Evolutionary conservation across 2,113 vertebrate species (phyloP), one percentile per base, ranked within the genome.

Genomic region (Tamias sibiricus): DNA sequence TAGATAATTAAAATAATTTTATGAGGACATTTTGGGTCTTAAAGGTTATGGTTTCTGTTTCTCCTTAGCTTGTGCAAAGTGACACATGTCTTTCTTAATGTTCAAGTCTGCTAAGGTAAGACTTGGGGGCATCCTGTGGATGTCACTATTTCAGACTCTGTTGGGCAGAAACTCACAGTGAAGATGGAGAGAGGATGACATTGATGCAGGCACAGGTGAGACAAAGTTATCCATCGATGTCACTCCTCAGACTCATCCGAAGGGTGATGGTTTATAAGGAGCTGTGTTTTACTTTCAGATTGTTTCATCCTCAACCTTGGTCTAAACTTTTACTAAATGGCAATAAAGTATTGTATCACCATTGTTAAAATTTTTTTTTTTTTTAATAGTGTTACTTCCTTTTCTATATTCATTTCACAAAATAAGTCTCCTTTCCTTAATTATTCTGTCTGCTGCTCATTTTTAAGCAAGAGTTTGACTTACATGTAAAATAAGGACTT

Each of bases 271-370:
- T 64, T 87, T 82, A 47, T 66, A 82, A 32, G 86, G 83, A 84
- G 75, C 22, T 80, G 32, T 94, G 85, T 97, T 96, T 81, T 84
- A 94, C 94, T 11, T 0, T 96, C 97, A 92, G 69, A 94, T 93
- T 95, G 79, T 95, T 88, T 95, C 49, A 76, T 92, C 85, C 92
- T 90, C n/a, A 20, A 24, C 59, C 7, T 57, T 89, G 91, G 68
- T 94, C 90, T 52, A 66, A 98, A 94, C 77, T 95, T 96, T 93
- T 90, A 97, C 49, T 57, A 93, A 91, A 93, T 92, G 40, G 14
- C 90, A 79, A 94, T 62, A 96, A 90, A 86, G 44, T 28, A 95
- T 97, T 93, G 59, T 92, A 54, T 96, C 96, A n/a, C 76, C 74
- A 28, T 54, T 75, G 64, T 91, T 97, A 87, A 85, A 91, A 89